Base-by-base conservation (phyloP, 2,113 vertebrate genomes). In the Speoplatyrhinus poulsoni region DNA sequence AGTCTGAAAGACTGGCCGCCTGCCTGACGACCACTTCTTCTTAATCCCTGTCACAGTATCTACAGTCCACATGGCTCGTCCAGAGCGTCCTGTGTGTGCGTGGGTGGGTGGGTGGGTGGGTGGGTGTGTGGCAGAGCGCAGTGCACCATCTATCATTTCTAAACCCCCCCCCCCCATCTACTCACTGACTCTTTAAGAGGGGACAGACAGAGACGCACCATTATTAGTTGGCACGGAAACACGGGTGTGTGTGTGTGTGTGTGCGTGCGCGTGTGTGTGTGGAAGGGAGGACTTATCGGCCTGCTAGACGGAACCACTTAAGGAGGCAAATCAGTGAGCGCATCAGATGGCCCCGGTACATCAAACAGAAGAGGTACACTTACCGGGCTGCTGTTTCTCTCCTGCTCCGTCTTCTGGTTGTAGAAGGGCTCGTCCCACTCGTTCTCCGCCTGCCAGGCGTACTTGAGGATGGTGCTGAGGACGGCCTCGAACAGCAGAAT, bases 401-500 rank as follows among this genome's bases (percentile, higher is more conserved):
- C 96, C 56, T 94, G 94, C 55, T 96, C 95, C 0, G 98, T 99
- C 93, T 96, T 97, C 72, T 87, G 91, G 74, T 98, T 98, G 89
- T 99, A 99, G 91, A 96, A 98, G 50, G 96, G 96, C 70, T 98
- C 96, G 76, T 98, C 86, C 96, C 95, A 98, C 76, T 98, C 94
- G 49, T 92, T 87, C 92, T 98, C 96, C 53, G 94, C 88, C 89
- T 99, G 95, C 97, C 97, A 99, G 15, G 95, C 93, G 2, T 98
- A 99, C 84, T 99, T 98, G 58, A 98, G 90, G 83, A 99, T 97
- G 79, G 98, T 99, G 88, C 97, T 99, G 77, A 99, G 87, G 80
- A 96, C 76, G 46, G 97, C 97, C 93, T 99, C 96, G 50, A 94
- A 94, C 82, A 99, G 93, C 86, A 99, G 88, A 79, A 99, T 99